These are phyloP conservation scores for Irena cyanogastra DNA, from an alignment of 2,113 vertebrate genomes.

Conservation along the genomic window DNA sequence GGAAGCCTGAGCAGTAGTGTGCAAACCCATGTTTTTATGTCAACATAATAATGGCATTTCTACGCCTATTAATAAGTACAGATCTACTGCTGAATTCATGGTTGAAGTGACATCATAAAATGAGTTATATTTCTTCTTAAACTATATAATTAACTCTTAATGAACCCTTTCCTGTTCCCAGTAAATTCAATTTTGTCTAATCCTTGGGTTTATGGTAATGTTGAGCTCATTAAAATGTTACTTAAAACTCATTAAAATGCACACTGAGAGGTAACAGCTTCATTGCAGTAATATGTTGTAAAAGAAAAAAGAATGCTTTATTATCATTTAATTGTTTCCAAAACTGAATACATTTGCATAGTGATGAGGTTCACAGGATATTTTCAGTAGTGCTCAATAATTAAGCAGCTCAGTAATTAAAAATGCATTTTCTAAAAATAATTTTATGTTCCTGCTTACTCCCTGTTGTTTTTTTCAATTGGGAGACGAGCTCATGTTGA, in stretches of 20 bases:
- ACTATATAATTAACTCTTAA: conserved; percentile 89
- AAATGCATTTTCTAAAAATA: conserved; percentile 75
- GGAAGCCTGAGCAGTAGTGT: neutral
- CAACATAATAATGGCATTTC: conserved; percentile 68
- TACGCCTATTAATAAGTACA: conserved; percentile 49
- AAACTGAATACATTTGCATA: conserved; percentile 90
- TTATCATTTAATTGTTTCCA: conserved; percentile 90
- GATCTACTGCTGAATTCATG: conserved; percentile 41
- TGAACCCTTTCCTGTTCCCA: conserved; percentile 77
- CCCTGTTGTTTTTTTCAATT: conserved; percentile 50
- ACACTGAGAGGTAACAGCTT: conserved; percentile 90
- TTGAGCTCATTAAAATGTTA: conserved; percentile 93
- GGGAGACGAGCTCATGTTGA: conserved; percentile 44
- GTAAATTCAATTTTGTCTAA: conserved; percentile 87
- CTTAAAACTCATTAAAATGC: conserved; percentile 95
- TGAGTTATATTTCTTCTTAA: conserved; percentile 72
- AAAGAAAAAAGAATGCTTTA: conserved; percentile 85
- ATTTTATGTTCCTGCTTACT: conserved; percentile 65
- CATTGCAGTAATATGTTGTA: conserved; percentile 87
- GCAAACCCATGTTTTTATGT: conserved; percentile 3
- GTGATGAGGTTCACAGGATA: conserved; percentile 73
- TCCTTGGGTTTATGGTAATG: conserved; percentile 89
- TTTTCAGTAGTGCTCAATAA: conserved; percentile 74
- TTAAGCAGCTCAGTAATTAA: conserved; percentile 81
- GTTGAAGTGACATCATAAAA: conserved; percentile 64